Percentiles rank a stretch among this genome's conserved stretches.
These are phyloP conservation scores for Pardalotus punctatus DNA, from an alignment of 2,113 vertebrate genomes.

Conservation along the genomic window DNA sequence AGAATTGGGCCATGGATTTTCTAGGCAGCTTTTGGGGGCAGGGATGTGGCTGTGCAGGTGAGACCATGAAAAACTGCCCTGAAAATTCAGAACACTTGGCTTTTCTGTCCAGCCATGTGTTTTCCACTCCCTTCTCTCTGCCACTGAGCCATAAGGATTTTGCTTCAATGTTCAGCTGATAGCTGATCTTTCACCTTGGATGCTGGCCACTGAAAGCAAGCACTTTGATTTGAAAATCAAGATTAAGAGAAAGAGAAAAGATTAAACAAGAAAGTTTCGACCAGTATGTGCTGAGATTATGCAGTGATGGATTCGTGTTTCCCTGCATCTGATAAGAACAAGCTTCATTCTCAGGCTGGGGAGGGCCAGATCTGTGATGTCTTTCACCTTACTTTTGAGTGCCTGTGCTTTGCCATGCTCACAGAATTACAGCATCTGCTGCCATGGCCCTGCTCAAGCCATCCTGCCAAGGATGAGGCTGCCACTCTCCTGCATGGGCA, in stretches of 20 bases:
- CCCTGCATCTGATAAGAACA: not conserved
- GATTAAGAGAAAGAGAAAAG: conserved; percentile 1
- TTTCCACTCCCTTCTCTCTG: not conserved
- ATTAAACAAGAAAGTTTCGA: not conserved
- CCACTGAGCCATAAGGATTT: not conserved
- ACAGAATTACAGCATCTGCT: not conserved
- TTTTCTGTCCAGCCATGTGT: not conserved
- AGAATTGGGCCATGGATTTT: not conserved
- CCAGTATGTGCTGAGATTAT: not conserved
- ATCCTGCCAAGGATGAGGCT: not conserved
- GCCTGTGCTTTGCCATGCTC: not conserved
- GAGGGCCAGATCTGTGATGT: not conserved
- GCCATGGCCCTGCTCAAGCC: not conserved
- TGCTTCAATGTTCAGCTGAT: not conserved
- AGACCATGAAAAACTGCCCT: not conserved
- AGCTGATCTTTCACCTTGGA: conserved; percentile 8
- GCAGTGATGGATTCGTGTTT: not conserved
- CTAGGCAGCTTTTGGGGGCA: not conserved
- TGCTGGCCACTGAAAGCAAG: not conserved
- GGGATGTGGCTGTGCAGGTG: not conserved
- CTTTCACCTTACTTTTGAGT: not conserved
- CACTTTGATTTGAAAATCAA: conserved; percentile 3
- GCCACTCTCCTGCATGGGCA: not conserved
- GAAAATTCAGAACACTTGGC: not conserved
- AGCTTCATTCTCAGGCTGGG: not conserved